Conservation (phyloP, 2,113 vertebrate species). For the Zosterops lateralis region DNA sequence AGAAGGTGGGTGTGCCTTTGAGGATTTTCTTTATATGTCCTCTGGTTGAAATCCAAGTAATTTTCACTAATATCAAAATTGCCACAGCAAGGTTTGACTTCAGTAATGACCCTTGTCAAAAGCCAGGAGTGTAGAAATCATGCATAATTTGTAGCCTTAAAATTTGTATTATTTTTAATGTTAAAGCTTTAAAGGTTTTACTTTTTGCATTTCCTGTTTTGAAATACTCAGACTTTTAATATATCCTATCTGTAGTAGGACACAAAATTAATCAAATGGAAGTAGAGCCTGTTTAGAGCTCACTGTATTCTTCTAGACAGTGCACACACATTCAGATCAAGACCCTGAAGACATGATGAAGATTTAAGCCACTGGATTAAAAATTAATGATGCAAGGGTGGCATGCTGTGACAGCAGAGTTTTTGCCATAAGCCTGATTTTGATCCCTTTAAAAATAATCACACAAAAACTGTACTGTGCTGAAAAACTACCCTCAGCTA, state of each 20-base stretch:
- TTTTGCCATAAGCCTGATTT: neutral
- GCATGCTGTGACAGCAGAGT: neutral
- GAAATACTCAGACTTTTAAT: neutral
- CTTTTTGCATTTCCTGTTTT: neutral
- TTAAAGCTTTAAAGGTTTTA: neutral
- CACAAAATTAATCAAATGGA: neutral
- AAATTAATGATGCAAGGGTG: neutral
- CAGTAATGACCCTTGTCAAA: neutral
- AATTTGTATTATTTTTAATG: neutral
- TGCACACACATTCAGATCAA: neutral
- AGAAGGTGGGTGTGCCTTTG: neutral
- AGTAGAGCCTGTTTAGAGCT: neutral
- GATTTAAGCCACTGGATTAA: neutral
- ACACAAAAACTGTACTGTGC: neutral
- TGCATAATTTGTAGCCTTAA: neutral
- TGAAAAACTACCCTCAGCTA: neutral
- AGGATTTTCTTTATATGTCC: neutral
- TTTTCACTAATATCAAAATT: neutral
- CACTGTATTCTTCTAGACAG: neutral
- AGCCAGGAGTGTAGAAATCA: neutral
- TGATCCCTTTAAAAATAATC: neutral
- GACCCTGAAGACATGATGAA: neutral
- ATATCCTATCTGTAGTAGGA: neutral
- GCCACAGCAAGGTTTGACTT: neutral
- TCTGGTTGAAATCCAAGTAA: neutral